Conservation (phyloP, 1,140 invertebrate species). For the Dinothrombium tinctorium region DNA sequence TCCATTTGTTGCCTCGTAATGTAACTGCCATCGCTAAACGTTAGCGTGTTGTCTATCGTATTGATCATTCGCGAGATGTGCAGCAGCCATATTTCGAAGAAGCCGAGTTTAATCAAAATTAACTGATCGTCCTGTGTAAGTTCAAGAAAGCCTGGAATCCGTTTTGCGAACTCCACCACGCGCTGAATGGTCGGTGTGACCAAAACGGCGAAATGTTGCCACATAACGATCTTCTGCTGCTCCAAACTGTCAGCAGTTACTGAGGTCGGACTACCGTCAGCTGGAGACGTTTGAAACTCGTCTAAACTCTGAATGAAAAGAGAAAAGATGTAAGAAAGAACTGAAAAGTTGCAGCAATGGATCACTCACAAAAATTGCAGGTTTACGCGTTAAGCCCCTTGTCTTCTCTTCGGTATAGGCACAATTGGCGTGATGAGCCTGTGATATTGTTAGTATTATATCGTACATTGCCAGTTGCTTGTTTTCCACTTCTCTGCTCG, state of each 20-base stretch:
- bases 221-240: conserved; percentile 22
- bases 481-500: conserved; percentile 19
- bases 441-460: conserved; percentile 59
- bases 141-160: conserved; percentile 62
- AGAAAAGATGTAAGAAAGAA: conserved; percentile 4
- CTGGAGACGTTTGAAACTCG: conserved; percentile 14
- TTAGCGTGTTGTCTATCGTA: conserved; percentile 37
- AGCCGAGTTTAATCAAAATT: conserved; percentile 79
- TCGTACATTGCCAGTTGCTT: conserved; percentile 45
- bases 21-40: conserved; percentile 75
- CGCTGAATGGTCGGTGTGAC: conserved; percentile 54
- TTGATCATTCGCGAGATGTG: conserved; percentile 55
- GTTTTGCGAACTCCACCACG: conserved; percentile 79
- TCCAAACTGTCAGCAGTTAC: conserved; percentile 20
- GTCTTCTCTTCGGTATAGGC: conserved; percentile 66
- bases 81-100: conserved; percentile 86
- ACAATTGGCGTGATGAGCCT: conserved; percentile 70
- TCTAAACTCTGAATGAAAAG: conserved; percentile 17
- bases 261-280: conserved; percentile 1
- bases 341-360: background rate
- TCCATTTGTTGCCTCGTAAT: conserved; percentile 63
- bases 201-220: conserved; percentile 21
- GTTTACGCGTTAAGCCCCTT: conserved; percentile 39
- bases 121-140: conserved; percentile 76
- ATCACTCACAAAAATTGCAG: conserved; percentile 35